Conservation (phyloP, 2,888 invertebrate genomes). For the Callimorpha dominula region DNA sequence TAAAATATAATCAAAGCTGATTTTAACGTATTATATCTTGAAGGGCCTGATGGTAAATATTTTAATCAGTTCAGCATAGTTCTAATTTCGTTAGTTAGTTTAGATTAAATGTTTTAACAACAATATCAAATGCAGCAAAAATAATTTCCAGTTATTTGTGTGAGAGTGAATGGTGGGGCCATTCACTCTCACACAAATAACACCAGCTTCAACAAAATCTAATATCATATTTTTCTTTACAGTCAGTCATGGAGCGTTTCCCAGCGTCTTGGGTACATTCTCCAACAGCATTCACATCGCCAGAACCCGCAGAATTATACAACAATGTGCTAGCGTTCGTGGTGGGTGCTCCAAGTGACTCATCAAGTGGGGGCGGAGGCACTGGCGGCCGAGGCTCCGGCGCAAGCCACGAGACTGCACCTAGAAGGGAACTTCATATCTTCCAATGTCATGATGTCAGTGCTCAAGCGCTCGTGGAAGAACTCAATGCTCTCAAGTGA, state of each 20-base stretch:
- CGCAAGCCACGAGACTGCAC: constrained; percentile 47
- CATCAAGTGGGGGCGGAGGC: constrained; percentile 56
- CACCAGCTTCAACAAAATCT: background rate
- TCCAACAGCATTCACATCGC: constrained; percentile 98
- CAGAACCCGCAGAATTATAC: constrained; percentile 98
- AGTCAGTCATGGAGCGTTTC: constrained; percentile 99
- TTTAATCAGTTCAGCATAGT: too few species aligned
- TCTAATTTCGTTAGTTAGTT: too few species aligned
- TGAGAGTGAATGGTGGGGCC: too few species aligned
- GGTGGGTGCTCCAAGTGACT: constrained; percentile 88
- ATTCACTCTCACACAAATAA: background rate
- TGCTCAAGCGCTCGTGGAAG: constrained; percentile 93
- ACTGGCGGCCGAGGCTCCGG: constrained; percentile 56
- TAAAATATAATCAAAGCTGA: too few species aligned
- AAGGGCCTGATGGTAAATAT: too few species aligned
- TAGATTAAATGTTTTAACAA: too few species aligned
- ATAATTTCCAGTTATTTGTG: too few species aligned
- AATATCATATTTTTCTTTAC: constrained; percentile 27
- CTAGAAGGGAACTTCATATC: constrained; percentile 98
- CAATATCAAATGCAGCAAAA: background rate
- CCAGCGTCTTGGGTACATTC: constrained; percentile 97
- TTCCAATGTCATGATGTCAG: constrained; percentile 94
- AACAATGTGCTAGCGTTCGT: constrained; percentile 99
- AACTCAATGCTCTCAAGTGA: constrained; percentile 90
- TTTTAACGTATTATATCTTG: too few species aligned